Base-by-base conservation (phyloP, 2,797 vertebrate species). In the Chelon labrosus region DNA sequence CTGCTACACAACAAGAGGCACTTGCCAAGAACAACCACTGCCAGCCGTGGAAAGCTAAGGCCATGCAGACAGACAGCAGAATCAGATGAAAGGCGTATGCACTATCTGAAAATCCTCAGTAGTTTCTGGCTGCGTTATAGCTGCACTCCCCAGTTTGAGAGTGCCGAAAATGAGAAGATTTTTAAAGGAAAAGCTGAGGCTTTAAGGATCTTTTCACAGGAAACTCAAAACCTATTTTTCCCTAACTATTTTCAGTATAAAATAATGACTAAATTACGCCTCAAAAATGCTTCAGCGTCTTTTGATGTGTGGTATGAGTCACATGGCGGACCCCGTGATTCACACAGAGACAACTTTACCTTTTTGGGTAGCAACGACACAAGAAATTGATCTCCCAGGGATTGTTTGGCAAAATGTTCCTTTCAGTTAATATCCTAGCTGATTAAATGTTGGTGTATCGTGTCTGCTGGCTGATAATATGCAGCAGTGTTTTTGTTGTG, bases 1-100 rank as follows among this genome's bases (percentile, higher is more conserved):
- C 71, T 68, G 71, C 46, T 46, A 35, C 62, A 70, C 64, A 62
- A 79, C 65, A 57, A 17, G 50, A 79, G 63, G 65, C 56, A 27
- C 54, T 58, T 49, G 50, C 63, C 72, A 77, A 79, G 70, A 80
- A 82, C 76, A 58, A 74, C 53, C 53, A 55, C 73, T 66, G 79
- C 65, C 72, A 84, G 77, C 73, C 61, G 51, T 46, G 69, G 69
- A 76, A 65, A 70, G 50, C 62, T 53, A 22, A 69, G 59, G 79
- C 73, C 82, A 57, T 75, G 62, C 75, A 77, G 65, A 79, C 58
- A 73, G 53, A 62, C 56, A 41, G 46, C 55, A 71, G 67, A 42
- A 63, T 57, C 57, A 63, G 65, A 84, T 77, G 73, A 73, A 78
- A 81, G 66, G 51, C 76, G 53, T 2, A 25, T 47, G 58, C 65